These are phyloP conservation scores for Rhyzopertha dominica DNA, from an alignment of 1,140 invertebrate species.

Conservation along the genomic window DNA sequence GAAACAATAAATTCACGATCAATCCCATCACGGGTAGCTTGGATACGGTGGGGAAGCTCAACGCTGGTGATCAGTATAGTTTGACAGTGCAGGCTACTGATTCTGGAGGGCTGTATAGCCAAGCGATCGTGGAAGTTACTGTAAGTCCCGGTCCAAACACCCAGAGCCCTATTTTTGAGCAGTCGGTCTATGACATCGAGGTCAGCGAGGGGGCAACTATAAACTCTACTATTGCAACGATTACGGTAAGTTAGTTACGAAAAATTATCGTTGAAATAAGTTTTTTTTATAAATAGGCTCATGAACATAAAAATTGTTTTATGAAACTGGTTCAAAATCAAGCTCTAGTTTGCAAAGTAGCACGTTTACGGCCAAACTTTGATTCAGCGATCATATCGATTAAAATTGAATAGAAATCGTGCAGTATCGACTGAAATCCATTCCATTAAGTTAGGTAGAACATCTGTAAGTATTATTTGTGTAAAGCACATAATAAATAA, in stretches of 20 bases:
- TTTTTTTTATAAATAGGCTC: no score
- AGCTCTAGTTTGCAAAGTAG: no score
- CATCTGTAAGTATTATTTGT: no score
- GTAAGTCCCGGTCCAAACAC: conserved; percentile 81
- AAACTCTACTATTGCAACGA: conserved; percentile 73
- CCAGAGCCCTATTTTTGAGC: conserved; percentile 73
- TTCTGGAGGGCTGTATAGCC: conserved; percentile 63
- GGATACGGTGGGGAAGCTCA: conserved; percentile 68
- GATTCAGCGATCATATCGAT: no score
- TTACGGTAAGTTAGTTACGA: conserved; percentile 55
- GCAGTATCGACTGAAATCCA: no score
- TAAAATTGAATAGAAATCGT: no score
- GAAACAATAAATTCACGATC: conserved; percentile 77
- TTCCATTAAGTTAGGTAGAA: no score
- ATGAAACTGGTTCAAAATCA: no score
- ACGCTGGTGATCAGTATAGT: conserved; percentile 82
- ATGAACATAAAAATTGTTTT: no score
- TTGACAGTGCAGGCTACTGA: conserved; percentile 78
- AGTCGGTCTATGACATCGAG: conserved; percentile 75
- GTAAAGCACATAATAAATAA: no score
- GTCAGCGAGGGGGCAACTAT: conserved; percentile 83
- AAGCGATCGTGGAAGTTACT: conserved; percentile 78
- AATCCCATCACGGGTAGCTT: conserved; percentile 74
- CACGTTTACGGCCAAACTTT: no score
- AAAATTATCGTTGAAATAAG: no score